Evolutionary conservation across 2,797 vertebrate genomes (phyloP).

Genomic region (Vultur gryphus): DNA sequence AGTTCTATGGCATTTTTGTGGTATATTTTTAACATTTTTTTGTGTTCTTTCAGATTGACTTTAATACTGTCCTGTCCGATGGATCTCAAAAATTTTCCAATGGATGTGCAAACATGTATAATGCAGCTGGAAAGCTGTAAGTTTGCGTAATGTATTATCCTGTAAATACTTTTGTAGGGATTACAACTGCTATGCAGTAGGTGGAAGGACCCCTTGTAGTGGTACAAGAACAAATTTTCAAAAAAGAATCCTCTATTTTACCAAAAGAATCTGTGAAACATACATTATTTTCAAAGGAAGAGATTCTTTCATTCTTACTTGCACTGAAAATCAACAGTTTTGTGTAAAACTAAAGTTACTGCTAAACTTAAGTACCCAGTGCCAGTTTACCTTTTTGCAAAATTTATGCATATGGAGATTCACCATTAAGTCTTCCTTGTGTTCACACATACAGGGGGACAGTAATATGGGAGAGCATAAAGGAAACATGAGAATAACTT

Average conservation of each 20-base stretch:
- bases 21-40: background rate
- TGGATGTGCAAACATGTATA: conserved; percentile 97
- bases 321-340: background rate
- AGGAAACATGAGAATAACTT: background rate
- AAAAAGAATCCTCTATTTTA: background rate
- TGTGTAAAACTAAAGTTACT: background rate
- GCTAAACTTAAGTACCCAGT: background rate
- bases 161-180: background rate
- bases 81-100: conserved; percentile 98
- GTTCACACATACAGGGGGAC: background rate
- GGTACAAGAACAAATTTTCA: background rate
- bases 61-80: conserved; percentile 95
- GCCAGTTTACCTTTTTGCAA: background rate
- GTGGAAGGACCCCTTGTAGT: background rate
- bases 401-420: background rate
- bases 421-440: background rate
- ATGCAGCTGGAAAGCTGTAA: conserved; percentile 99
- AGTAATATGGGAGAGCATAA: background rate
- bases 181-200: background rate
- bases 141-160: conserved; percentile 57
- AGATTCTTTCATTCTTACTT: background rate
- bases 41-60: conserved; percentile 84
- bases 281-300: background rate
- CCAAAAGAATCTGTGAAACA: background rate
- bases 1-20: background rate